Evolutionary conservation across 92 coral and sea anemone species (phyloP).

Genomic region (Zoanthus sociatus): DNA sequence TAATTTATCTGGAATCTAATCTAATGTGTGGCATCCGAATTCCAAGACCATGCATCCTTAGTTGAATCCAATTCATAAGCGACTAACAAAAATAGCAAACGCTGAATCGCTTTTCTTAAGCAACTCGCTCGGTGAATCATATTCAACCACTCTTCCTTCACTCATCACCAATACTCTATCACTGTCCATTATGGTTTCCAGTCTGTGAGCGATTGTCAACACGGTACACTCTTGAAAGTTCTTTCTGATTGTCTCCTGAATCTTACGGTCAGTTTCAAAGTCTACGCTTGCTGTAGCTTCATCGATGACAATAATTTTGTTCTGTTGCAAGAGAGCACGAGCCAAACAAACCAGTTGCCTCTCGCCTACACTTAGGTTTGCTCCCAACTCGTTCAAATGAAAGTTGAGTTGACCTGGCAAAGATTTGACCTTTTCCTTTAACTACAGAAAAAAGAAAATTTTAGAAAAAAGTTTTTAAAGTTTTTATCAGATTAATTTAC

Average conservation of each 20-base stretch:
- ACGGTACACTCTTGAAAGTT: slow-evolving; percentile 39
- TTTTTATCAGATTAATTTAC: background rate
- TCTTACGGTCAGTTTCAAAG: slow-evolving; percentile 44
- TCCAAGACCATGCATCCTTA: too few relatives aligned
- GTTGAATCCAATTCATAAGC: background rate
- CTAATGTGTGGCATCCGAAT: too few relatives aligned
- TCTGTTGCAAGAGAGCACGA: slow-evolving; percentile 33
- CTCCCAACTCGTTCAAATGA: slow-evolving; percentile 20
- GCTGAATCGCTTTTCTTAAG: background rate
- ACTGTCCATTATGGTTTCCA: slow-evolving; percentile 39
- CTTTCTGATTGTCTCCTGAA: slow-evolving; percentile 40
- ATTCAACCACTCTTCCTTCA: slow-evolving; percentile 28
- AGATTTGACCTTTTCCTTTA: slow-evolving; percentile 24
- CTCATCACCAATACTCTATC: slow-evolving; percentile 33
- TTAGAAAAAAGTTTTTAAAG: background rate
- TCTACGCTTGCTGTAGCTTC: slow-evolving; percentile 46
- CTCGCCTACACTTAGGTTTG: slow-evolving; percentile 31
- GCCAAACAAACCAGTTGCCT: slow-evolving; percentile 35
- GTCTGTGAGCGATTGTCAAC: slow-evolving; percentile 39
- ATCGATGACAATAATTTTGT: slow-evolving; percentile 39
- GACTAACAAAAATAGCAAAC: slow-evolving; percentile 16
- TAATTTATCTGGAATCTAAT: too few relatives aligned
- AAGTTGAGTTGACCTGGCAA: slow-evolving; percentile 22
- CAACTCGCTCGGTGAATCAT: slow-evolving; percentile 26
- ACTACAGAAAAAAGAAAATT: background rate